Percentiles rank a stretch among this genome's conserved stretches.
phyloP scores from a whole-genome alignment of 2,888 invertebrate species.

The Electrophaes corylata region DNA sequence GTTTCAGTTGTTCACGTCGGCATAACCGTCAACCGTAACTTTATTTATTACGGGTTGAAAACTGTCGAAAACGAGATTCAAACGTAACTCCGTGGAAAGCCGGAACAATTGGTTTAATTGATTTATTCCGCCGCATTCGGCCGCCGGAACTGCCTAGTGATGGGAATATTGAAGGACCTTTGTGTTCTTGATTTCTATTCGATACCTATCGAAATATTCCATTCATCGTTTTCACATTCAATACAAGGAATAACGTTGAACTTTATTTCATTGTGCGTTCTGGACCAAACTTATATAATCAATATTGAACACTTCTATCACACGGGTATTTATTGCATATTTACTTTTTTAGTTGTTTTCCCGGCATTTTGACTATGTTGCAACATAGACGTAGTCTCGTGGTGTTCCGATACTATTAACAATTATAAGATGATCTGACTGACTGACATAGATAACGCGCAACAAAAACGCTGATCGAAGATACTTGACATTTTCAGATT shows the following conservation, averaged over 20 bases:
- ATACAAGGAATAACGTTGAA: not conserved
- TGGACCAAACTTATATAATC: not conserved
- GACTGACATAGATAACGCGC: too few relatives aligned
- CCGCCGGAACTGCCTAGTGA: slow-evolving; percentile 21
- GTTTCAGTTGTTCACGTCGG: slow-evolving; percentile 15
- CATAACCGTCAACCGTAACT: slow-evolving; percentile 26
- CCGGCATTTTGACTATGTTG: too few relatives aligned
- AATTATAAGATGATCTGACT: too few relatives aligned
- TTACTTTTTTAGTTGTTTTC: too few relatives aligned
- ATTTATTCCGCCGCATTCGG: slow-evolving; percentile 31
- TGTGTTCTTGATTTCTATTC: slow-evolving; percentile 7
- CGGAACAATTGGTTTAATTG: slow-evolving; percentile 34
- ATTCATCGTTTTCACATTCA: not conserved
- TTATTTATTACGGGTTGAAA: slow-evolving; percentile 31
- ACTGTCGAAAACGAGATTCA: slow-evolving; percentile 26
- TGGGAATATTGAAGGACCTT: slow-evolving; percentile 16
- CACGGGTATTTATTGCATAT: too few relatives aligned
- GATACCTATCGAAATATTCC: not conserved
- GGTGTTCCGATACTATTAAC: too few relatives aligned
- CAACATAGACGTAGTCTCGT: too few relatives aligned
- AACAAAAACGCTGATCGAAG: too few relatives aligned
- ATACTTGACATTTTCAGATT: too few relatives aligned
- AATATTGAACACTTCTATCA: not conserved
- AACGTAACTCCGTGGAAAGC: slow-evolving; percentile 19
- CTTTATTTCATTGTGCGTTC: not conserved